Evolutionary conservation across 2,888 invertebrate species (phyloP), one percentile per base, ranked within the genome.

Genomic region (Drosophila meridiana): DNA sequence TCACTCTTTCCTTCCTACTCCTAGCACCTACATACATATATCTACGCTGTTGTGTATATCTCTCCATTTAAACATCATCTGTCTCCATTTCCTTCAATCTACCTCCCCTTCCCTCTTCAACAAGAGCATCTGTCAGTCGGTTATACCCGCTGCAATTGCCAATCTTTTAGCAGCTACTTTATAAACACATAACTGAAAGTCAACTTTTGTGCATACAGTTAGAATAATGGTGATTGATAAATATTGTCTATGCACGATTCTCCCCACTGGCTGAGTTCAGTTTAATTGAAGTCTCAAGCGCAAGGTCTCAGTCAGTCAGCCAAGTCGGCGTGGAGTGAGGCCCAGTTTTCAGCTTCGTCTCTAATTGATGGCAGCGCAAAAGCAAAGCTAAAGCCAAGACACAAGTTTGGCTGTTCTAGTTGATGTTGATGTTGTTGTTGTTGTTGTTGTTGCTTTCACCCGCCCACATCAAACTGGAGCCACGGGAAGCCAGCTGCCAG

Each of bases 141-240:
- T 6, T n/a, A 36, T 34, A 11, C 26, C 34, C 45, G 45, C 0
- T 4, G 11, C 26, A 34, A 2, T 14, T 2, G 20, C 2, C 50
- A 5, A 34, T 14, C 26, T 32, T 36, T 43, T 48, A 34, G 57
- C 76, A 61, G 82, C 83, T 82, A 64, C 80, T 72, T 65, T 72
- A 82, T 70, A 66, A 75, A 82, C 70, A 72, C 64, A 78, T 63
- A 73, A 59, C 62, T 28, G 62, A 59, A 68, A 52, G 57, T 59
- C 57, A 68, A 52, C 62, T 69, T 59, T 58, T 40, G 60, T 8
- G 56, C 69, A 80, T 83, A 86, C 89, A 87, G 86, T 89, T 90
- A 90, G 89, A 90, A 90, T 87, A 87, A 87, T 90, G 89, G 90
- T 90, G 86, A 87, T 87, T 90, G 90, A 87, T 87, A 87, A 90